Base-by-base conservation (phyloP, 2,113 vertebrate species). In the Urocolius indicus region DNA sequence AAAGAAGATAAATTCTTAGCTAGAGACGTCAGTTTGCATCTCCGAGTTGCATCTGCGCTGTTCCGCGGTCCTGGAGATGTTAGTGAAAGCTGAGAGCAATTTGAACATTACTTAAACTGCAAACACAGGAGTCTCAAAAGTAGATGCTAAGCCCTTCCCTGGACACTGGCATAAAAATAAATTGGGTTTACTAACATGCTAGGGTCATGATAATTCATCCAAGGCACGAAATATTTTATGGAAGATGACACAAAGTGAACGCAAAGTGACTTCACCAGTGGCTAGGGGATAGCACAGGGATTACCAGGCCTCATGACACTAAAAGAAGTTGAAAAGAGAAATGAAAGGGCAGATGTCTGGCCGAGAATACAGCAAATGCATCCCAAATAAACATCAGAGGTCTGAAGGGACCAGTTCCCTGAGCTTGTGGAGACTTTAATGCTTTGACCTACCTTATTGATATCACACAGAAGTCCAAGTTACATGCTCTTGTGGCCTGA, bases 81-180 rank as follows among this genome's bases (percentile, higher is more conserved):
- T 79, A 57, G 13, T 51, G 61, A 65, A 89, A 63, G 34, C 46
- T 32, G 57, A 85, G 52, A 84, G 26, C 43, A 81, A 3, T 80
- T 66, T 81, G 57, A 66, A 51, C 0, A 0, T 73, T 61, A 48
- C 16, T 52, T 80, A 36, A 78, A 63, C 16, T 38, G 48, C 0
- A 0, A 78, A 48, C 29, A 48, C 6, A 13, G 32, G 13, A 54
- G 21, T 73, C 61, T 87, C 54, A 38, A 78, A 87, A 82, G 34
- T 15, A 43, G 23, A 7, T 63, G 18, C 26, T 38, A 73, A 63
- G 49, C 15, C 29, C 34, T 90, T 72, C 29, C 21, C 34, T 62
- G 30, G 30, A 29, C 16, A 2, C 36, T 52, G 38, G 4, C 16
- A 18, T 65, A 52, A 54, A n/a, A 57, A 52, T 80, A 45, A 46